Evolutionary conservation across 2,797 vertebrate genomes (phyloP), one percentile per base, ranked within the genome.

Genomic region (Epinephelus coioides): DNA sequence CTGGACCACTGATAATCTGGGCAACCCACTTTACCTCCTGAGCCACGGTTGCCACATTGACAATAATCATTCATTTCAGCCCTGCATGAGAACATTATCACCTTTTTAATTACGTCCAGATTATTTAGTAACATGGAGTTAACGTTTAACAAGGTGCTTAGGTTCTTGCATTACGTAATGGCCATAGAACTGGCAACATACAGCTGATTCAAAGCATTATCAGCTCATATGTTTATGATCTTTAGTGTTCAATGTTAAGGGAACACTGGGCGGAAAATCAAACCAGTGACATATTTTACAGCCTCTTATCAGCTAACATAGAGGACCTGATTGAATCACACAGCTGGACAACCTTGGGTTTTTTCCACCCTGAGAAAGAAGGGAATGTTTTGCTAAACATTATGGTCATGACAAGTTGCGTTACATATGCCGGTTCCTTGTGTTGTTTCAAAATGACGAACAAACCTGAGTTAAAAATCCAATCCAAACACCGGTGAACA

Each of bases 271-370:
- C 55, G 6, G 11, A 34, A 56, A 72, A 82, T 71, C 15, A 56
- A 51, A 61, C 14, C 1, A 12, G 18, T 76, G 64, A 81, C 74
- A 59, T 70, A 54, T 54, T 90, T 86, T 78, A 87, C 62, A 55
- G 73, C 84, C 65, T 83, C 69, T 92, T 93, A 93, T 94, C 92
- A 77, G 70, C 73, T 5, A 59, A 69, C 21, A 43, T 0, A 30
- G 50, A 70, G 55, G 67, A 83, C 43, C 62, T 69, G 76, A 82
- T 76, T 82, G 49, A 55, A 68, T 82, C 64, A 14, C 47, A 27
- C 78, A 81, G 70, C 78, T 62, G 47, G 65, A 78, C 54, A 78
- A 49, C 75, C 86, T 82, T 74, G 69, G 80, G 82, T 79, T 57
- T 88, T 90, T 88, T 86, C 78, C 83, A 87, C 69, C 14, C 38